These are phyloP conservation scores for Gambelia wislizenii DNA, from an alignment of 2,797 vertebrate genomes.

Conservation along the genomic window DNA sequence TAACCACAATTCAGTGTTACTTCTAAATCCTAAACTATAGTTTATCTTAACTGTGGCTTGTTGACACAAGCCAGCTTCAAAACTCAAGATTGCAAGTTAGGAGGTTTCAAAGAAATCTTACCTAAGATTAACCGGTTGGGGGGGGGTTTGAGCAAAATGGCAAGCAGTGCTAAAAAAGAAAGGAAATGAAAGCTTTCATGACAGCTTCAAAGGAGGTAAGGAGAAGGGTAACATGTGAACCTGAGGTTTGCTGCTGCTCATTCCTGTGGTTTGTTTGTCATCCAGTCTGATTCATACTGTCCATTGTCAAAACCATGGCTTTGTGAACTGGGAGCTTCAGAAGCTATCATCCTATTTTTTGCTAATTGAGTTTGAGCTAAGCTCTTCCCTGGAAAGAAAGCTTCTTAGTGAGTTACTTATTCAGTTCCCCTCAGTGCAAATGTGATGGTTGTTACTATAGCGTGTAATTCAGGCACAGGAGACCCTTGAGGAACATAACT, in stretches of 20 bases:
- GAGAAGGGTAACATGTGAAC: background rate
- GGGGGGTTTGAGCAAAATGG: too few species aligned
- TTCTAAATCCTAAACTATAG: background rate
- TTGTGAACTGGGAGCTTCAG: conserved; percentile 61
- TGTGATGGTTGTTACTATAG: conserved; percentile 49
- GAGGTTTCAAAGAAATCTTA: background rate
- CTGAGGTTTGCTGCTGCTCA: background rate
- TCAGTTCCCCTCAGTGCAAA: conserved; percentile 57
- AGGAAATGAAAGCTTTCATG: background rate
- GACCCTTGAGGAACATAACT: conserved; percentile 35
- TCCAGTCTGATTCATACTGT: background rate
- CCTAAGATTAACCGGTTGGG: background rate
- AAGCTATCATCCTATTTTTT: conserved; percentile 72
- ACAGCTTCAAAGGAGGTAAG: background rate
- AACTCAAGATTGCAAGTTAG: background rate
- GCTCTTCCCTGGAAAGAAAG: conserved; percentile 75
- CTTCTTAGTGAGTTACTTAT: conserved; percentile 73
- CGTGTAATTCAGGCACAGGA: conserved; percentile 32
- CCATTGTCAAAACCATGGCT: conserved; percentile 5
- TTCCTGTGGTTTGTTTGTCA: background rate
- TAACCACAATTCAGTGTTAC: background rate
- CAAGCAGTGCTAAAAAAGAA: background rate
- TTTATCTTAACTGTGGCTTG: background rate
- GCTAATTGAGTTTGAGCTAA: conserved; percentile 83
- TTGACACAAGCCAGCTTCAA: background rate